Base-by-base conservation (phyloP, 2,888 invertebrate species). In the Bombylius discolor region DNA sequence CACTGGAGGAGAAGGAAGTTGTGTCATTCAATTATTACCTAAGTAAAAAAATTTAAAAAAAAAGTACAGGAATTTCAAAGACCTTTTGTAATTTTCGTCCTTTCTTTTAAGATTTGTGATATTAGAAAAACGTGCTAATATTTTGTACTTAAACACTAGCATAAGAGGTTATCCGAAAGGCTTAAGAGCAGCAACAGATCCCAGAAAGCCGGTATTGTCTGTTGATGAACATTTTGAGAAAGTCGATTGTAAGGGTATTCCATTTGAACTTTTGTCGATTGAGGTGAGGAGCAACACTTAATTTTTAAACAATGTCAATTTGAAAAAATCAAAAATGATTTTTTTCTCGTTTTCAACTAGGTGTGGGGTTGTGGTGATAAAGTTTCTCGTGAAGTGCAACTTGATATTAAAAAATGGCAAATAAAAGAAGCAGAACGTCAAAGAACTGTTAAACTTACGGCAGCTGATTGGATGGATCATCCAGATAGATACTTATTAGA, bases 381-480 rank as follows among this genome's bases (percentile, higher is more conserved):
- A 74, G 79, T 85, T 64, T 80, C 82, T 54, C 76, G 93, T 60
- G 88, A 91, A 66, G 83, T 83, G 12, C 96, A 96, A 74, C 74
- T 88, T 60, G 91, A 92, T 66, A 84, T 92, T 64, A 94, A 94
- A 72, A 87, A 88, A 66, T 94, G 90, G 91, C 91, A 94, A 70
- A 84, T 87, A 31, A 84, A 84, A 65, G 92, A 96, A 71, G 89
- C 87, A 0, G 93, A 96, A 75, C 81, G 87, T 59, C 87, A 89
- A 65, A 78, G 89, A 54, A 82, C 84, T 67, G 89, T 96, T 9
- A 94, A 94, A 70, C 72, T 94, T 58, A 89, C 87, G 14, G 84
- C 92, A 0, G 84, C 88, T 31, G 94, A 95, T 70, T 97, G 96
- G 96, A 81, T 91, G 68, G 94, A 96, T 69, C 93, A 95, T 76